Evolutionary conservation across 2,888 invertebrate species (phyloP).

Genomic region (Amitus sp.): DNA sequence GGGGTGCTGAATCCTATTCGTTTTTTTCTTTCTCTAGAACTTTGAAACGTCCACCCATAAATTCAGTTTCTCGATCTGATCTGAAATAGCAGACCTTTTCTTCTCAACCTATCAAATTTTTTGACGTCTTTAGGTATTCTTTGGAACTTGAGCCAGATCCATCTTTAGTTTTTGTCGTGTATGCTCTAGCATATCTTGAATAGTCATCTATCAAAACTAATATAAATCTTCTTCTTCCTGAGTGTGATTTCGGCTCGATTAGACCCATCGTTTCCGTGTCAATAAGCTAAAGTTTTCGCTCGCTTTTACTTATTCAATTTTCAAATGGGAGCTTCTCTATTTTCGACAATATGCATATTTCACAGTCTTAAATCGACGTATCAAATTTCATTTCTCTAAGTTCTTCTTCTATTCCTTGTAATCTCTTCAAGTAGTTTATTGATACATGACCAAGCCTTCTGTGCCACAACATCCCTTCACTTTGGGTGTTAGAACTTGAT

Average conservation of each 20-base stretch:
- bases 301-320: conserved; percentile 18
- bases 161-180: neutral
- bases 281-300: conserved; percentile 30
- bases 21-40: conserved; percentile 13
- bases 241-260: conserved; percentile 33
- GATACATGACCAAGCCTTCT: conserved; percentile 35
- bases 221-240: conserved; percentile 32
- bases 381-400: conserved; percentile 42
- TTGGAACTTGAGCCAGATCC: conserved; percentile 30
- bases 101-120: conserved; percentile 28
- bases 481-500: too few species aligned
- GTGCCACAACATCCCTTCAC: conserved; percentile 30
- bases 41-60: conserved; percentile 21
- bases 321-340: conserved; percentile 42
- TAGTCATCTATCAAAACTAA: conserved; percentile 38
- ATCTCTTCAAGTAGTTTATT: conserved; percentile 37
- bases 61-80: conserved; percentile 36
- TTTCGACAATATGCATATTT: conserved; percentile 27
- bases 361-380: conserved; percentile 42
- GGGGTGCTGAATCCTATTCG: conserved; percentile 9
- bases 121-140: conserved; percentile 23
- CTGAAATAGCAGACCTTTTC: conserved; percentile 39
- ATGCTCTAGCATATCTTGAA: conserved; percentile 27
- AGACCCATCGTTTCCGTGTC: conserved; percentile 39
- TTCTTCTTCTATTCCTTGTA: conserved; percentile 36